Percentiles rank a stretch among this genome's conserved stretches.
Evolutionary conservation across 1,140 invertebrate genomes (phyloP).

Genomic region (Heliothis virescens): DNA sequence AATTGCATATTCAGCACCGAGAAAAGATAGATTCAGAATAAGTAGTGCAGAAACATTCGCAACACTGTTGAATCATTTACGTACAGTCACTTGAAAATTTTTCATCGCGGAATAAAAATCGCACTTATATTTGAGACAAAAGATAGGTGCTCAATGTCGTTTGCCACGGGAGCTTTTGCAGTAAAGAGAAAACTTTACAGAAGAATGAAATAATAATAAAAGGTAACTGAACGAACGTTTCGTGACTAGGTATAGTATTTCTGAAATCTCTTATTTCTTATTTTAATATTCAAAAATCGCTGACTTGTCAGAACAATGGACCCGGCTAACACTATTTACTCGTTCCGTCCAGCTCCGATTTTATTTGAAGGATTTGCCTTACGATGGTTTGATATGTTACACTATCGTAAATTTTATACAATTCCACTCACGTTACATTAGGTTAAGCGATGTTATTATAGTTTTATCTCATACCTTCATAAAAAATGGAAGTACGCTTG

Average conservation of each 20-base stretch:
- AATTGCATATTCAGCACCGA: slow-evolving; percentile 65
- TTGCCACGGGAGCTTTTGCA: slow-evolving; percentile 52
- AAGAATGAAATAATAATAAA: slow-evolving; percentile 57
- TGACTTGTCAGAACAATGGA: slow-evolving; percentile 68
- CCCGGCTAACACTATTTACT: slow-evolving; percentile 58
- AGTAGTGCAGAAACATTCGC: slow-evolving; percentile 63
- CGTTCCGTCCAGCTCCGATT: slow-evolving; percentile 50
- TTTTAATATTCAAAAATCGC: too few relatives aligned
- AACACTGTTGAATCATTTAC: slow-evolving; percentile 62
- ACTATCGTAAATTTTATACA: slow-evolving; percentile 67
- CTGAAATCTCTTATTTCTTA: slow-evolving; percentile 60
- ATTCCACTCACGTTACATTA: slow-evolving; percentile 60
- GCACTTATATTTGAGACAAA: slow-evolving; percentile 58
- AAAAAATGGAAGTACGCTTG: slow-evolving; percentile 33
- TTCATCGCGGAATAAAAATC: slow-evolving; percentile 59
- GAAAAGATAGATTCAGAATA: slow-evolving; percentile 60
- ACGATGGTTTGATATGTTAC: slow-evolving; percentile 62
- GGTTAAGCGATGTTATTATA: slow-evolving; percentile 39
- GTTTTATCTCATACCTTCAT: slow-evolving; percentile 46
- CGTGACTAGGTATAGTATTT: slow-evolving; percentile 52
- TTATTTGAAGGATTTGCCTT: slow-evolving; percentile 62
- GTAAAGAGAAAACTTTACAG: slow-evolving; percentile 52
- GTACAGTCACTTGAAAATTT: slow-evolving; percentile 52
- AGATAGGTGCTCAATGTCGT: slow-evolving; percentile 54
- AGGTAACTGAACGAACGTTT: slow-evolving; percentile 44